Conservation (phyloP, 1,140 invertebrate species). For the Drosophila sulfurigaster region DNA sequence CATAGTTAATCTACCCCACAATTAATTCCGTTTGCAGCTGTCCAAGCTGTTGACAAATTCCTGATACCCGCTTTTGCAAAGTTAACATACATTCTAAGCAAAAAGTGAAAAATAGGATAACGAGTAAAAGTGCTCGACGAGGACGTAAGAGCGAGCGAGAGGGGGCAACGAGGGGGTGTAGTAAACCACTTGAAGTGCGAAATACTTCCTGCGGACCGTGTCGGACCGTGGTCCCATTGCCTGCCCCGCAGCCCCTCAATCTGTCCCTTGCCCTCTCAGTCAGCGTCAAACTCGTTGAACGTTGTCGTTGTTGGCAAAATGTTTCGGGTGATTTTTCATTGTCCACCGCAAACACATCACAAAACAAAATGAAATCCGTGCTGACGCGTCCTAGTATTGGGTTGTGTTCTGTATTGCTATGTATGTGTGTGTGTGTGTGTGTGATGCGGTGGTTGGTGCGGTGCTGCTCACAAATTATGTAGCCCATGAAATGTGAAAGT, state of each 20-base stretch:
- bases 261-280: background rate
- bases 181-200: conserved; percentile 63
- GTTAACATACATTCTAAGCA: background rate
- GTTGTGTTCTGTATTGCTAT: background rate
- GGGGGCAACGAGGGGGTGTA: no score
- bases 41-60: conserved; percentile 13
- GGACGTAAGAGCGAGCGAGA: no score
- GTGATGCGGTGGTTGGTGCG: background rate
- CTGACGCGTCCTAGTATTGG: conserved; percentile 33
- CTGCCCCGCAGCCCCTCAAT: background rate
- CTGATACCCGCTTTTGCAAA: conserved; percentile 17
- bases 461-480: conserved; percentile 64
- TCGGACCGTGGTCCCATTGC: background rate
- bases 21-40: background rate
- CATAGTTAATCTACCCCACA: no score
- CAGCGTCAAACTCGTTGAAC: conserved; percentile 6
- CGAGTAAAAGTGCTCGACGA: background rate
- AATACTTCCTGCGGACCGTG: conserved; percentile 64
- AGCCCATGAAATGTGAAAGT: conserved; percentile 71
- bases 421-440: background rate
- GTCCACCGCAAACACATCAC: conserved; percentile 71
- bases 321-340: conserved; percentile 81
- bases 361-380: conserved; percentile 76
- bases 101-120: conserved; percentile 7
- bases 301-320: conserved; percentile 41